A percentile compares a stretch with the other conserved stretches of the same genome.
phyloP scores from a whole-genome alignment of 2,113 vertebrate species.

The Tragelaphus scriptus region DNA sequence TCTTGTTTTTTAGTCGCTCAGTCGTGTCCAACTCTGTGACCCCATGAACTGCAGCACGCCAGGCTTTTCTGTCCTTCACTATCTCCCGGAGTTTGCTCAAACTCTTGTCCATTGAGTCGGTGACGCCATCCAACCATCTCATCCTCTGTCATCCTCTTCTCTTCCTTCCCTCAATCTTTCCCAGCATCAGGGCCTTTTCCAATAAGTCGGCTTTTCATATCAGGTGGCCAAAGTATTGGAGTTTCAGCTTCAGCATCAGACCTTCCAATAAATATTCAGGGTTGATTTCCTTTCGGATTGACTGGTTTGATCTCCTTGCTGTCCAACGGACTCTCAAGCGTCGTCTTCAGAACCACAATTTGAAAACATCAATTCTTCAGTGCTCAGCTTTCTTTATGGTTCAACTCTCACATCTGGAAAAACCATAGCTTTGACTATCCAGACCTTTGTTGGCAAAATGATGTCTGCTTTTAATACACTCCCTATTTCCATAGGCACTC shows the following conservation, averaged over 20 bases:
- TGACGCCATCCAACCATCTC: neutral
- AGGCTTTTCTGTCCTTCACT: neutral
- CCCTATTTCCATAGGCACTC: neutral
- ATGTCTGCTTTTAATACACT: neutral
- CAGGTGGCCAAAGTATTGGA: neutral
- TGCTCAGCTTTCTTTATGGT: neutral
- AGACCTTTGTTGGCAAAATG: neutral
- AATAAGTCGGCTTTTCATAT: neutral
- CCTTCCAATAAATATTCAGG: neutral
- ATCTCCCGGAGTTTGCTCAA: fast-evolving
- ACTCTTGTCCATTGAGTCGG: neutral
- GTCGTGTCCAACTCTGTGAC: neutral
- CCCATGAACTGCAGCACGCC: neutral
- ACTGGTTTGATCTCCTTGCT: neutral
- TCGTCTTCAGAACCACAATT: neutral
- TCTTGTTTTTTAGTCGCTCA: neutral
- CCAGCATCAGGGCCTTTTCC: neutral
- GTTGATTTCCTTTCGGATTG: neutral
- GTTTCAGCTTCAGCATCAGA: neutral
- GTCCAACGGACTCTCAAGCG: neutral
- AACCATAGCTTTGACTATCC: neutral
- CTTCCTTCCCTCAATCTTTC: neutral
- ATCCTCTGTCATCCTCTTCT: neutral
- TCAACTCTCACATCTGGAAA: neutral
- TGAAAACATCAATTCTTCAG: neutral